These are phyloP conservation scores for Margarornis squamiger DNA, from an alignment of 2,797 vertebrate species.

Conservation along the genomic window DNA sequence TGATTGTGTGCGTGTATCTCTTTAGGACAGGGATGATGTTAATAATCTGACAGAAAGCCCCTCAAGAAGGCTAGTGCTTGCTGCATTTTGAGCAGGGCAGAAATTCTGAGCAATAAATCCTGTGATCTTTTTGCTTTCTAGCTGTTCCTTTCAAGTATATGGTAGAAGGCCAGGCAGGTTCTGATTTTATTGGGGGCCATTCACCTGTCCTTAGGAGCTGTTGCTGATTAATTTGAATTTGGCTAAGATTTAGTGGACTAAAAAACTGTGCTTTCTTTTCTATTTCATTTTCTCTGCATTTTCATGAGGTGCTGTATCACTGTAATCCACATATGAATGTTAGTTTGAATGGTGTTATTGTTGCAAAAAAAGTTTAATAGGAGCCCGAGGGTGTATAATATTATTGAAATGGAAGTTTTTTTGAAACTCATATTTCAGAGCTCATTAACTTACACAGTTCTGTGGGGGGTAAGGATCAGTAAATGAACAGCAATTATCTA, in stretches of 20 bases:
- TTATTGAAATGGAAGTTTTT: slow-evolving; percentile 63
- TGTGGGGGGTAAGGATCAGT: slow-evolving; percentile 59
- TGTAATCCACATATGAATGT: slow-evolving; percentile 53
- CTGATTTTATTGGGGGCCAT: neutral
- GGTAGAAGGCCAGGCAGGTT: neutral
- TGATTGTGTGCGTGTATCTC: neutral
- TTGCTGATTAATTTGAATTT: slow-evolving; percentile 12
- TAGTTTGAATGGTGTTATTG: slow-evolving; percentile 60
- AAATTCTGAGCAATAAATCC: neutral
- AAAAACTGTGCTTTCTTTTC: slow-evolving; percentile 4
- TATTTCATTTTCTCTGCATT: slow-evolving; percentile 43
- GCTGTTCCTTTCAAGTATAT: neutral
- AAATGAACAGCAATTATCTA: slow-evolving; percentile 62
- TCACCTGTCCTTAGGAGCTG: neutral
- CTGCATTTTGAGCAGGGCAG: neutral
- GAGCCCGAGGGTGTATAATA: slow-evolving; percentile 29
- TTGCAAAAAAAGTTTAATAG: slow-evolving; percentile 65
- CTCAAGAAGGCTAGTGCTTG: neutral
- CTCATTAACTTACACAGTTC: slow-evolving; percentile 63
- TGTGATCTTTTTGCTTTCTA: neutral
- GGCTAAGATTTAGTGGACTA: neutral
- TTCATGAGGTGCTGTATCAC: slow-evolving; percentile 35
- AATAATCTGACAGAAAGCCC: neutral
- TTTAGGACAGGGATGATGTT: neutral
- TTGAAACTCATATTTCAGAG: slow-evolving; percentile 64